Evolutionary conservation across 2,888 invertebrate genomes (phyloP).

Genomic region (Hedychridium roseum): DNA sequence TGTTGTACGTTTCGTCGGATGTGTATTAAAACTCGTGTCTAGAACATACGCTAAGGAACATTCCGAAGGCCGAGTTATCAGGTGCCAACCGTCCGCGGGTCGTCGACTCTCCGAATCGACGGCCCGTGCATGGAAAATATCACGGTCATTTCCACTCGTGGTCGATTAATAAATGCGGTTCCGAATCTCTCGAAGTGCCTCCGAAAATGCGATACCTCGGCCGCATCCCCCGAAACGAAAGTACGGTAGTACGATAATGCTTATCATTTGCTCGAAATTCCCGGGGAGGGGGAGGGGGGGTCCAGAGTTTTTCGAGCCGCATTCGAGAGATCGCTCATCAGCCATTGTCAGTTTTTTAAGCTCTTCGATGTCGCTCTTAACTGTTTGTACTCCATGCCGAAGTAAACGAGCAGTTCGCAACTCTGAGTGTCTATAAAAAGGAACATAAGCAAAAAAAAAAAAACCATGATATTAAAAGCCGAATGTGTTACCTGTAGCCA

Average conservation of each 20-base stretch:
- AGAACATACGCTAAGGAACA: slow-evolving; percentile 38
- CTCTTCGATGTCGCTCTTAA: too few relatives aligned
- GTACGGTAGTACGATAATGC: background rate
- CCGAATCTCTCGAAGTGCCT: slow-evolving; percentile 18
- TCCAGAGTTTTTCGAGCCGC: too few relatives aligned
- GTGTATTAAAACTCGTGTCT: slow-evolving; percentile 22
- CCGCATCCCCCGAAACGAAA: background rate
- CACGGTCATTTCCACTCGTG: too few relatives aligned
- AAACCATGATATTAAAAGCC: too few relatives aligned
- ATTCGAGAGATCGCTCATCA: too few relatives aligned
- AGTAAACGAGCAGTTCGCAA: slow-evolving; percentile 29
- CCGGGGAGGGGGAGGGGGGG: too few relatives aligned
- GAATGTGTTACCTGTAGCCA: slow-evolving; percentile 57
- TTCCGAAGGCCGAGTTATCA: slow-evolving; percentile 38
- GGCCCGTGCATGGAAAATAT: too few relatives aligned
- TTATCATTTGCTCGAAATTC: too few relatives aligned
- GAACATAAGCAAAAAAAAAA: slow-evolving; percentile 21
- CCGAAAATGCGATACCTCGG: too few relatives aligned
- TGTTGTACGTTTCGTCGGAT: slow-evolving; percentile 26
- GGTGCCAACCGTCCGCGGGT: slow-evolving; percentile 44
- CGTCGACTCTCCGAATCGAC: slow-evolving; percentile 18
- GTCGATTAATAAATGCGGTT: too few relatives aligned
- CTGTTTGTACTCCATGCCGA: too few relatives aligned
- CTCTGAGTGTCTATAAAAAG: slow-evolving; percentile 28
- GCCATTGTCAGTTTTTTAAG: too few relatives aligned